Percentiles rank a stretch among this genome's conserved stretches.
Conservation (phyloP, 2,888 invertebrate genomes). For the Xestia sexstrigata region DNA sequence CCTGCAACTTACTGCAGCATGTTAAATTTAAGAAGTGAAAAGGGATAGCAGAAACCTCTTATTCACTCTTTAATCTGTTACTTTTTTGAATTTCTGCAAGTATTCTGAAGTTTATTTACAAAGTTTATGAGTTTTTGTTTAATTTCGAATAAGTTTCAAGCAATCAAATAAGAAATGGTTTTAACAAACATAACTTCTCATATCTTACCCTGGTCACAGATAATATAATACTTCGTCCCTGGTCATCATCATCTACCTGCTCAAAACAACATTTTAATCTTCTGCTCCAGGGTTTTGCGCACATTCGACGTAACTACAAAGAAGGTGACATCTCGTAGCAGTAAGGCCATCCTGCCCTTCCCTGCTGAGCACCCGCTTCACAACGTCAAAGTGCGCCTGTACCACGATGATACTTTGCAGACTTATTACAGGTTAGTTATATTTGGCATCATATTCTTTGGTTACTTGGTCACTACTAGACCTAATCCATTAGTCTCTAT, state of each 20-base stretch:
- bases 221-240: too few relatives aligned
- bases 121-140: neutral
- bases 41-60: neutral
- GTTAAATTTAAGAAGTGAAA: neutral
- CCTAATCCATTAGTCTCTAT: neutral
- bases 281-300: conserved; percentile 91
- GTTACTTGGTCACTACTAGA: neutral
- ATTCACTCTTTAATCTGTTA: neutral
- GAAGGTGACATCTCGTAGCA: conserved; percentile 92
- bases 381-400: conserved; percentile 92
- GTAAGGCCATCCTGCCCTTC: conserved; percentile 91
- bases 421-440: conserved; percentile 93
- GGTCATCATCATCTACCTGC: neutral
- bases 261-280: neutral
- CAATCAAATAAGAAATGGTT: neutral
- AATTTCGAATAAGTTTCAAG: neutral
- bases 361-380: conserved; percentile 91
- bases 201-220: neutral
- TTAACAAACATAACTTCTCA: neutral
- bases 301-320: conserved; percentile 92
- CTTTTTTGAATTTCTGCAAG: neutral
- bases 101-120: neutral
- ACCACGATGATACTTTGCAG: conserved; percentile 97
- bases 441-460: neutral
- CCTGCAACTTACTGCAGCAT: neutral